Conservation (phyloP, 2,113 vertebrate genomes). For the Podocnemis expansa region DNA sequence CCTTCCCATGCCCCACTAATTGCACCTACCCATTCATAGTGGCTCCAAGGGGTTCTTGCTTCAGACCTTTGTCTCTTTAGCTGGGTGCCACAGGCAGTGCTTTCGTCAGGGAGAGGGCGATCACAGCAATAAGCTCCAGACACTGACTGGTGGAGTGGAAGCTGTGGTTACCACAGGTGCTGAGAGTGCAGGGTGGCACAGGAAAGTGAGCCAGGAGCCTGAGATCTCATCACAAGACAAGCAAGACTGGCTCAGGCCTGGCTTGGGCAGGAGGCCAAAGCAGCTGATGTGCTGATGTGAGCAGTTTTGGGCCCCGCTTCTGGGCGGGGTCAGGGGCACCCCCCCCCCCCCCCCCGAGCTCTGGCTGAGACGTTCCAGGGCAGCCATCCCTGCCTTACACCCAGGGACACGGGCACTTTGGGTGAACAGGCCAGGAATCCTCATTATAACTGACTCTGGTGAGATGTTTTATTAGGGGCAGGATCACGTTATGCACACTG, state of each 20-base stretch:
- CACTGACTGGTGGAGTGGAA: too few species aligned
- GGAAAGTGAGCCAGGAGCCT: too few species aligned
- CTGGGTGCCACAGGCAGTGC: not conserved
- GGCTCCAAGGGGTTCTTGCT: not conserved
- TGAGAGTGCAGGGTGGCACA: not conserved
- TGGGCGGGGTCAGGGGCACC: too few species aligned
- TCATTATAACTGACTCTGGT: not conserved
- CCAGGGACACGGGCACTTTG: too few species aligned
- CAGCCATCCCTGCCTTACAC: too few species aligned
- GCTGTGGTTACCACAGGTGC: not conserved
- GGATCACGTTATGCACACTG: not conserved
- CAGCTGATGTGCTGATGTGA: not conserved
- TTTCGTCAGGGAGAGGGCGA: too few species aligned
- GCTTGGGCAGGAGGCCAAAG: not conserved
- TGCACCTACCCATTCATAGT: not conserved
- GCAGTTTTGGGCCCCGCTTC: too few species aligned
- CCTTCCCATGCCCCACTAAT: not conserved
- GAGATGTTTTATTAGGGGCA: not conserved
- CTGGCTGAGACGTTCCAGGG: too few species aligned
- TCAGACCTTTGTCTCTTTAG: not conserved
- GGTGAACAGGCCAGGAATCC: too few species aligned
- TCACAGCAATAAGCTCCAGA: not conserved
- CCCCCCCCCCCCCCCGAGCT: too few species aligned
- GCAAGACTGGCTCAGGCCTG: fast-evolving
- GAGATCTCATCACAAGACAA: not conserved